These are phyloP conservation scores for Pseudoips prasinana DNA, from an alignment of 2,888 invertebrate genomes.

Conservation along the genomic window DNA sequence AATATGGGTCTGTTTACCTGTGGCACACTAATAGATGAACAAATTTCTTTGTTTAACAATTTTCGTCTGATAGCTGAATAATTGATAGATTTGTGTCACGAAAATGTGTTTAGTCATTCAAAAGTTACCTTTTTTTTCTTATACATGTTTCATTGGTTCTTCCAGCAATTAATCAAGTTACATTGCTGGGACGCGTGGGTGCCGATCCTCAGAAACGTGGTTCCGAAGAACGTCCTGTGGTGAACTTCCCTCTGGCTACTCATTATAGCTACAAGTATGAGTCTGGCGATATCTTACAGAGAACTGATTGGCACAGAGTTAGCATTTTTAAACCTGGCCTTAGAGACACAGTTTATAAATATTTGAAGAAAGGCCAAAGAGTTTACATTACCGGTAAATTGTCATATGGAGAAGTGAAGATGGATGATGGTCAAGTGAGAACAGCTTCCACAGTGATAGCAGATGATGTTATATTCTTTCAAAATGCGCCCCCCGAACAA, in stretches of 20 bases:
- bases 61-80: no score
- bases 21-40: no score
- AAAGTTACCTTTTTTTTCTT: no score
- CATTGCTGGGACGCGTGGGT: constrained; percentile 92
- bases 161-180: constrained; percentile 90
- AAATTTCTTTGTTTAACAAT: no score
- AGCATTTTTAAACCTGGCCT: constrained; percentile 93
- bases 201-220: constrained; percentile 94
- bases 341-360: constrained; percentile 89
- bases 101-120: no score
- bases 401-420: constrained; percentile 92
- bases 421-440: constrained; percentile 87
- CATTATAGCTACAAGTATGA: constrained; percentile 92
- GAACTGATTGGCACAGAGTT: constrained; percentile 96
- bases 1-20: no score
- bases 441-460: constrained; percentile 91
- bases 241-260: constrained; percentile 94
- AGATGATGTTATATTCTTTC: constrained; percentile 93
- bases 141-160: no score
- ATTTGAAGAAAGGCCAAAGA: constrained; percentile 92
- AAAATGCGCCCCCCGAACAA: constrained; percentile 54
- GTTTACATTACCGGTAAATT: constrained; percentile 91
- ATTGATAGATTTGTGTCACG: no score
- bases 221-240: constrained; percentile 90
- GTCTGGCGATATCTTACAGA: constrained; percentile 89